Base-by-base conservation (phyloP, 2,888 invertebrate species). In the Dolomedes plantarius region DNA sequence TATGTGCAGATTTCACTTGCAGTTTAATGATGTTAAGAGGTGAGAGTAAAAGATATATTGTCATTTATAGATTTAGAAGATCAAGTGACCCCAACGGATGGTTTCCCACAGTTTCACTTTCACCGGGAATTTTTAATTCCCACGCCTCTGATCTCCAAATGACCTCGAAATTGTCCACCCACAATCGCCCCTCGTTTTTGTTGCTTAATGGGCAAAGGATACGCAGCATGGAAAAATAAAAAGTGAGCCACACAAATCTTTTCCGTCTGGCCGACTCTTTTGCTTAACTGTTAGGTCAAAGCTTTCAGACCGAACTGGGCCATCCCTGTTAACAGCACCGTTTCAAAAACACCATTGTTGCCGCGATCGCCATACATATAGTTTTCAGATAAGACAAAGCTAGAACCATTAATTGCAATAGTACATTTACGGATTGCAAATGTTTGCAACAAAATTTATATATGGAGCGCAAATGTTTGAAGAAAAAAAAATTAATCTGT, bases 131-230 rank as follows among this genome's bases (percentile, higher is more conserved):
- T 82, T 75, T 71, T 13, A 75, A 76, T 82, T 82, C 82, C 82
- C 82, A 76, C 82, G 82, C 75, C 29, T 76, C 27, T 82, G 64
- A 82, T 41, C 82, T 31, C 16, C 64, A 27, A 5, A 19, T 68
- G 80, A 74, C 80, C 80, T 81, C 56, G 39, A 81, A 81, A 75
- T 69, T 41, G 50, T 62, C 74, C 74, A 81, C 74, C 75, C 75
- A 81, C 81, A 69, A 74, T 64, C 67, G 69, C 81, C 36, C 31
- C 69, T 56, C 74, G 74, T 62, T 75, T 56, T 56, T 39, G 75
- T 75, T 81, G 62, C 62, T 75, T 81, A 75, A 81, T 81, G 75
- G 68, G 31, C 62, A 71, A 32, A 71, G 71, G 65, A 76, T 81
- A 76, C 36, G 50, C 75, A 71, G 29, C 31, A 41, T 32, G n/a